phyloP scores from a whole-genome alignment of 2,888 invertebrate species.

The Merodon equestris region DNA sequence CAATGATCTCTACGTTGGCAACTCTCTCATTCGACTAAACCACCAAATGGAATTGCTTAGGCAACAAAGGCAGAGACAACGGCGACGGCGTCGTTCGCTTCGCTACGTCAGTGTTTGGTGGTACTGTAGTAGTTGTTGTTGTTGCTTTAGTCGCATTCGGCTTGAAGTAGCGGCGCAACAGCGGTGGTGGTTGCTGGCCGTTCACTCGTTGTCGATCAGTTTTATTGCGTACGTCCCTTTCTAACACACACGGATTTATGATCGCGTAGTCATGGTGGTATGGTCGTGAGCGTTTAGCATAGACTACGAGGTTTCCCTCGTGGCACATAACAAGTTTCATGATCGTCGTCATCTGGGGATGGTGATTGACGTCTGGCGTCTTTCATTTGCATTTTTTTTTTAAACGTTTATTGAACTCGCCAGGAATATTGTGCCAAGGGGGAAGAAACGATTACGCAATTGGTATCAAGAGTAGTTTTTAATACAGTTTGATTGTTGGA shows the following conservation, averaged over 20 bases:
- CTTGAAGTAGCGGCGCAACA: conserved; percentile 38
- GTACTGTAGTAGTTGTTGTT: conserved; percentile 1
- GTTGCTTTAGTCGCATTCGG: conserved; percentile 23
- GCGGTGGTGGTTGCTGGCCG: conserved; percentile 46
- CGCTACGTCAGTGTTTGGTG: conserved; percentile 53
- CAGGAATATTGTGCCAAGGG: too few relatives aligned
- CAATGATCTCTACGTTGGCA: conserved; percentile 73
- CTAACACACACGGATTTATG: conserved; percentile 21
- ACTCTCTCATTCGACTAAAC: conserved; percentile 77
- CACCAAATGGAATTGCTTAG: conserved; percentile 72
- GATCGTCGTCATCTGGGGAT: not conserved
- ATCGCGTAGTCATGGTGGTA: conserved; percentile 27
- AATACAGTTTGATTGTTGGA: too few relatives aligned
- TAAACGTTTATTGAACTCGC: too few relatives aligned
- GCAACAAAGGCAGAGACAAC: conserved; percentile 72
- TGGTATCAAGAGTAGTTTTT: too few relatives aligned
- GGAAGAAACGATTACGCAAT: too few relatives aligned
- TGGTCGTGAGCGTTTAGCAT: conserved; percentile 44
- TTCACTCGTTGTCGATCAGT: conserved; percentile 56
- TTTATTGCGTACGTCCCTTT: conserved; percentile 50
- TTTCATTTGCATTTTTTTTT: too few relatives aligned
- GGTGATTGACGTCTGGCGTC: not conserved
- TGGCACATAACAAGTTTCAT: conserved; percentile 51
- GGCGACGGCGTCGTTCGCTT: conserved; percentile 47
- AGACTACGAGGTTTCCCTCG: conserved; percentile 34